These are phyloP conservation scores for Nephrocerus scutellatus DNA, from an alignment of 2,888 invertebrate species.

Conservation along the genomic window DNA sequence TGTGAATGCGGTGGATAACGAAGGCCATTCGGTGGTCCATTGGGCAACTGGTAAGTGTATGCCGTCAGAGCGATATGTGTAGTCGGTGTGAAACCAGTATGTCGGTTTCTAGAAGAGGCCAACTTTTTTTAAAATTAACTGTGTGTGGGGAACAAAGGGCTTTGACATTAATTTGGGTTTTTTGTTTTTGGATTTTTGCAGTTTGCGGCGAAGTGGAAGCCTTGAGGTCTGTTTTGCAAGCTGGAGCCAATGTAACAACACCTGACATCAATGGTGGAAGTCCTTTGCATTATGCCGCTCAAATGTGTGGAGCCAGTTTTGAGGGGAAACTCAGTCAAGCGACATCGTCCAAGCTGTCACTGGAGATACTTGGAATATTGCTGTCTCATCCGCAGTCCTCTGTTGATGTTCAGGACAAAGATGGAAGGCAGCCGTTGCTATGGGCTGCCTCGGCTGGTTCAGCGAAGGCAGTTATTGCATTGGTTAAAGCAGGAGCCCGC, in stretches of 20 bases:
- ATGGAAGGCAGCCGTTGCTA: slow-evolving; percentile 86
- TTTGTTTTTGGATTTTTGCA: slow-evolving; percentile 42
- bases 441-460: slow-evolving; percentile 99
- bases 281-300: slow-evolving; percentile 94
- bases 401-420: slow-evolving; percentile 82
- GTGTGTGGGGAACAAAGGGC: too few relatives aligned
- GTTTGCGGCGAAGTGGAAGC: slow-evolving; percentile 92
- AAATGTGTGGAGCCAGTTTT: slow-evolving; percentile 84
- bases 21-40: slow-evolving; percentile 92
- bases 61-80: neutral
- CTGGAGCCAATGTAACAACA: slow-evolving; percentile 80
- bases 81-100: neutral
- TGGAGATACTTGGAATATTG: slow-evolving; percentile 68
- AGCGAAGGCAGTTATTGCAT: slow-evolving; percentile 79
- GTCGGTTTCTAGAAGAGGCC: too few relatives aligned
- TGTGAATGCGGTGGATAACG: slow-evolving; percentile 83
- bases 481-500: slow-evolving; percentile 80
- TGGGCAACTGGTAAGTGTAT: slow-evolving; percentile 85
- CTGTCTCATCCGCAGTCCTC: slow-evolving; percentile 70
- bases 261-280: slow-evolving; percentile 92
- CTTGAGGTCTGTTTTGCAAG: slow-evolving; percentile 72
- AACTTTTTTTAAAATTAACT: too few relatives aligned
- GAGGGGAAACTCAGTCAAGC: slow-evolving; percentile 49
- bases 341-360: slow-evolving; percentile 40
- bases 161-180: too few relatives aligned